Evolutionary conservation across 2,888 invertebrate genomes (phyloP).

Genomic region (Diaphora mendica): DNA sequence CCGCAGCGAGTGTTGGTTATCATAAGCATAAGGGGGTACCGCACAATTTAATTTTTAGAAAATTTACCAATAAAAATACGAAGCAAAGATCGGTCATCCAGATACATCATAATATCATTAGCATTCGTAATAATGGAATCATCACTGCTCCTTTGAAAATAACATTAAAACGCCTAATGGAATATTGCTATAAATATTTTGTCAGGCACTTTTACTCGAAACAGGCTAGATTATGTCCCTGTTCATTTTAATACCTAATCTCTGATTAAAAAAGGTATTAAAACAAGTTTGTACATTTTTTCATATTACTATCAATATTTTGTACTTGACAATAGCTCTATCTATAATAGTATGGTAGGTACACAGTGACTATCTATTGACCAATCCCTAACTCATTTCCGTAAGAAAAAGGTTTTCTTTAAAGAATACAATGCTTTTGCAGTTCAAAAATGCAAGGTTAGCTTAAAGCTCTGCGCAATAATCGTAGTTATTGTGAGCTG

Average conservation of each 20-base stretch:
- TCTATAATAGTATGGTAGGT: too few species aligned
- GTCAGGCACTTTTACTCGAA: not conserved
- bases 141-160: not conserved
- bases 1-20: too few species aligned
- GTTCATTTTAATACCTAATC: too few species aligned
- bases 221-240: not conserved
- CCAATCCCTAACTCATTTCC: not conserved
- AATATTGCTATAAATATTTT: not conserved
- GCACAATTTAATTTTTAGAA: too few species aligned
- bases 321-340: too few species aligned
- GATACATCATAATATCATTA: too few species aligned
- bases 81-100: too few species aligned
- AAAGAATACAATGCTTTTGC: not conserved
- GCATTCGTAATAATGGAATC: not conserved
- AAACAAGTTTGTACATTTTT: too few species aligned
- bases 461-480: not conserved
- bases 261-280: too few species aligned
- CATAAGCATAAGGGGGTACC: too few species aligned
- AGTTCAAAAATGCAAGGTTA: not conserved
- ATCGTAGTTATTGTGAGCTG: not conserved
- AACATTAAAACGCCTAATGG: not conserved
- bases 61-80: too few species aligned
- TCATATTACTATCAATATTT: too few species aligned
- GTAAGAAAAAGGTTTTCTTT: not conserved
- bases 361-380: not conserved